Base-by-base conservation (phyloP, 2,888 invertebrate genomes). In the Cremastinae sp. region DNA sequence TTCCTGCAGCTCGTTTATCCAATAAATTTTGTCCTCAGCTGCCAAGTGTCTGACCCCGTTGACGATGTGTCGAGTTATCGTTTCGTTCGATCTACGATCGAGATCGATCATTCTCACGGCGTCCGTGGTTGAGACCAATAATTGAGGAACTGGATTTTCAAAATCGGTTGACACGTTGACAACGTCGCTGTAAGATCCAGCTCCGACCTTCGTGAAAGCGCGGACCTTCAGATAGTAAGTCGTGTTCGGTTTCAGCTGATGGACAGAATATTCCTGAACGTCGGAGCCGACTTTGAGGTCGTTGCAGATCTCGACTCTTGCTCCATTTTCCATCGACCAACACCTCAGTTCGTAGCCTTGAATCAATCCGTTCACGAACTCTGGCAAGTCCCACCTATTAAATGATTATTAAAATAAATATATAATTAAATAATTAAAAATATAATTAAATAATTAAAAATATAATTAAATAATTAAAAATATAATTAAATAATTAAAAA, bases 371-470 rank as follows among this genome's bases (percentile, higher is more conserved):
- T 97, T 96, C 1, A 94, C 92, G 68, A 92, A 92, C 43, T 91
- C 88, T 0, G 98, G 97, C 0, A 92, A 90, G 79, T 94, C 93
- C 98, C 98, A 98, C 4, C 97, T 94, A 80, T 95, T 93, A 16
- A 28, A 53, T 3, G 20, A 55, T n/a, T n/a, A n/a, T n/a, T n/a
- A n/a, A n/a, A n/a, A n/a, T n/a, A n/a, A n/a, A n/a, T n/a, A n/a
- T n/a, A n/a, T n/a, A n/a, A n/a, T n/a, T n/a, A n/a, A n/a, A n/a
- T n/a, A n/a, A n/a, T n/a, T n/a, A n/a, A n/a, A n/a, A n/a, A n/a
- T n/a, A n/a, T n/a, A n/a, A n/a, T n/a, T n/a, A n/a, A n/a, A n/a
- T n/a, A n/a, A n/a, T n/a, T n/a, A 56, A 9, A 9, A 55, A 35
- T 5, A 0, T 94, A 58, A 59, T 4, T 9, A 37, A 37, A 37